A percentile compares a stretch with the other conserved stretches of the same genome.
Evolutionary conservation across 2,797 vertebrate species (phyloP).

Genomic region (Threskiornis aethiopicus): DNA sequence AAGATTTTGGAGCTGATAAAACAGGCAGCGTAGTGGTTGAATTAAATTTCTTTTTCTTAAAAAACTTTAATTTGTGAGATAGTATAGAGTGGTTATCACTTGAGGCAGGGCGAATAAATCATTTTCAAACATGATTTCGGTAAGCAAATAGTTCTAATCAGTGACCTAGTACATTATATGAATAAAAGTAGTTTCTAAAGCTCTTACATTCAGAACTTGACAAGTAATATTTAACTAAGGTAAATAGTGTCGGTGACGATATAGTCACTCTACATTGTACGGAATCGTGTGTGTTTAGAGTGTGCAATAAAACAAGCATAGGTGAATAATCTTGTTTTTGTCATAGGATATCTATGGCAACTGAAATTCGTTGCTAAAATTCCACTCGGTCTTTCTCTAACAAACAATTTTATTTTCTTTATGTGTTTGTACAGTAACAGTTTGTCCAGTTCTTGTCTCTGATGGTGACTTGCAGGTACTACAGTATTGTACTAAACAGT

Average conservation of each 20-base stretch:
- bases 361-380: neutral
- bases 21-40: neutral
- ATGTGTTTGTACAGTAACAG: neutral
- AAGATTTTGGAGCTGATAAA: slow-evolving; percentile 4
- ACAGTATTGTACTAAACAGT: neutral
- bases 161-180: neutral
- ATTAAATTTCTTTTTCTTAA: neutral
- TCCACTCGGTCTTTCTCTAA: neutral
- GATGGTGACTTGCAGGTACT: fast-evolving
- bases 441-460: neutral
- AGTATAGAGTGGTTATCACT: neutral
- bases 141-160: neutral
- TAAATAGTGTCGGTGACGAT: neutral
- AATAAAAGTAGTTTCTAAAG: neutral
- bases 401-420: neutral
- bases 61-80: neutral
- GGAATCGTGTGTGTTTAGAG: neutral
- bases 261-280: neutral
- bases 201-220: neutral
- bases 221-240: neutral
- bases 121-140: neutral
- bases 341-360: neutral
- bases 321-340: neutral
- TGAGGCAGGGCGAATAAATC: neutral
- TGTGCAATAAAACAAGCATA: neutral